Base-by-base conservation (phyloP, 2,797 vertebrate species). In the Scolopax bukidnonensis region DNA sequence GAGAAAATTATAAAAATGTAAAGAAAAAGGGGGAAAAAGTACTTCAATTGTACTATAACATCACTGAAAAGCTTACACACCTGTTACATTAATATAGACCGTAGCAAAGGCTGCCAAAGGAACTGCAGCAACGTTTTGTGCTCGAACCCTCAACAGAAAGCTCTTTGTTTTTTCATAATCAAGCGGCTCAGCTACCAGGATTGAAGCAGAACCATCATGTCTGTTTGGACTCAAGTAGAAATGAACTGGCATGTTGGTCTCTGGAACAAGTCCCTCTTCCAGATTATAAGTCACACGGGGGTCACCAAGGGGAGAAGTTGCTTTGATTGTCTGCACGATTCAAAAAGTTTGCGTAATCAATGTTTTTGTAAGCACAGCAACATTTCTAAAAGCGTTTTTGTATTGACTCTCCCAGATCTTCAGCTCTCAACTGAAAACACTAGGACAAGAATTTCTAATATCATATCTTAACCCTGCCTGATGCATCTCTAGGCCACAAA, bases 171-270 rank as follows among this genome's bases (percentile, higher is more conserved):
- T 98, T 96, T 99, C 99, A 56, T 98, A 99, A 94, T 99, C 99
- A 90, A 99, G 96, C 1, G 98, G 98, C 92, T 99, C 99, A 8
- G 99, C 98, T 53, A 99, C 98, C 51, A 99, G 97, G 90, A 99
- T 98, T 78, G 98, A 99, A 43, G 99, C 98, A 4, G 99, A 99
- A 30, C 98, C 98, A 13, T 99, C 98, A 16, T 98, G 98, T 60
- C 98, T 98, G 97, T 99, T 99, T n/a, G 98, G 98, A 45, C 98
- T 99, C 96, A 99, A 90, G 96, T 99, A 99, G 97, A 99, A 99
- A 40, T 98, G 98, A 50, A 99, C 97, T 0, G 99, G 99, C 98
- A 99, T 98, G 98, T 99, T 99, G 96, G 98, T 98, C 96, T 99
- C 98, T 0, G 98, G 98, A 67, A 99, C 98, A 97, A 99, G 98